These are phyloP conservation scores for Porites rus DNA, from an alignment of 92 coral and sea anemone species.

Conservation along the genomic window DNA sequence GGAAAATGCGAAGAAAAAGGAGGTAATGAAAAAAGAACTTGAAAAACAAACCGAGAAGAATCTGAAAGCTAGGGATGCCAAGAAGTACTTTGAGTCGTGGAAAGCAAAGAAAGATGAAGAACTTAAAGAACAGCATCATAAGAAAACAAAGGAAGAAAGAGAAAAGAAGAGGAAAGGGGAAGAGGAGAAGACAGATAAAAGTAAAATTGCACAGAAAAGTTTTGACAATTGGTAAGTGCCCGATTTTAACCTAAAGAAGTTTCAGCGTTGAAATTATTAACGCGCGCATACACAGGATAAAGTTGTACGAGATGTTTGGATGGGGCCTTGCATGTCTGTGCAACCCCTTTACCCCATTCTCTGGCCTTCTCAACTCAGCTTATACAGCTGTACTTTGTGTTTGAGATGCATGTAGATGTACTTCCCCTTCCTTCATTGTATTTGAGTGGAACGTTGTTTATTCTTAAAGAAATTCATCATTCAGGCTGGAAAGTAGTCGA, in stretches of 20 bases:
- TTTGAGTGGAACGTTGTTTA: no score
- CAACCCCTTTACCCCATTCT: no score
- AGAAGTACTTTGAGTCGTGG: slow-evolving; percentile 86
- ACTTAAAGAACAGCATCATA: slow-evolving; percentile 68
- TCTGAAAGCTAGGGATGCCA: slow-evolving; percentile 72
- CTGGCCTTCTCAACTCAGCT: no score
- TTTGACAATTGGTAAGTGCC: slow-evolving; percentile 83
- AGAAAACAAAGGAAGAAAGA: slow-evolving; percentile 52
- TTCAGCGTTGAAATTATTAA: no score
- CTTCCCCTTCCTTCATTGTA: no score
- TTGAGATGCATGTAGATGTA: no score
- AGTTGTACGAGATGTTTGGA: no score
- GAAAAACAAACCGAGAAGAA: slow-evolving; percentile 79
- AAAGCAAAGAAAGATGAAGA: slow-evolving; percentile 75
- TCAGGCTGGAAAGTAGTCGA: no score
- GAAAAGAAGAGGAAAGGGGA: slow-evolving; percentile 66
- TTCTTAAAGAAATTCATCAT: no score
- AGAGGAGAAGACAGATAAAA: slow-evolving; percentile 75
- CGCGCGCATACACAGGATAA: no score
- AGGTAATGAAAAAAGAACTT: slow-evolving; percentile 67
- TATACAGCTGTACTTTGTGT: no score
- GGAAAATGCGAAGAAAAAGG: slow-evolving; percentile 57
- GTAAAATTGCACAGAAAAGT: slow-evolving; percentile 53
- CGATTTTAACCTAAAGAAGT: neutral
- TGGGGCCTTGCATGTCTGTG: no score